phyloP scores from a whole-genome alignment of 2,113 vertebrate species.

The Indicator indicator region DNA sequence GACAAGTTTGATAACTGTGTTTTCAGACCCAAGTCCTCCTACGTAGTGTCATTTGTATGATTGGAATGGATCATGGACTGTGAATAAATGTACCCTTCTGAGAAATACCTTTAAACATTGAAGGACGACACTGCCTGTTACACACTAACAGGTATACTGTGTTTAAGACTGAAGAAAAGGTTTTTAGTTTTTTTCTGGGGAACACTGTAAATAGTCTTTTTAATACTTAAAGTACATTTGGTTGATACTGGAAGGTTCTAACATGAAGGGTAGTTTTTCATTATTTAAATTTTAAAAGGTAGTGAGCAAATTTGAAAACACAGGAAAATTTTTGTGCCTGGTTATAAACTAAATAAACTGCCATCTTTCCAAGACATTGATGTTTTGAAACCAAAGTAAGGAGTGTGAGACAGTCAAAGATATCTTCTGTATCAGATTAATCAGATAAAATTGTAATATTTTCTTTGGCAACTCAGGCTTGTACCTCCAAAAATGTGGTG shows the following conservation, averaged over 20 bases:
- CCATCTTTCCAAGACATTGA: conserved; percentile 49
- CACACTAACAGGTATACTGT: conserved; percentile 60
- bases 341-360: conserved; percentile 55
- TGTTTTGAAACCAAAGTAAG: conserved; percentile 81
- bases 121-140: conserved; percentile 71
- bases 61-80: conserved; percentile 74
- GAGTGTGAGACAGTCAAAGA: conserved; percentile 26
- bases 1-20: conserved; percentile 72
- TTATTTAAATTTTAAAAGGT: conserved; percentile 79
- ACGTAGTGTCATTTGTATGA: conserved; percentile 70
- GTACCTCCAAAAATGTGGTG: conserved; percentile 62
- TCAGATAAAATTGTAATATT: conserved; percentile 61
- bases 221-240: conserved; percentile 83
- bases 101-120: conserved; percentile 56
- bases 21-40: conserved; percentile 71
- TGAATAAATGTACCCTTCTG: conserved; percentile 72
- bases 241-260: conserved; percentile 85
- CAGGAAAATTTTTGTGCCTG: conserved; percentile 76
- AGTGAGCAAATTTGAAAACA: conserved; percentile 72
- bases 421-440: conserved; percentile 63
- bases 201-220: conserved; percentile 86
- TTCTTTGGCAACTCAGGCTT: conserved; percentile 70
- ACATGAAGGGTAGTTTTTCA: conserved; percentile 86
- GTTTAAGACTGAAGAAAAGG: conserved; percentile 68
- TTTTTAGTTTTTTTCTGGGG: conserved; percentile 70